Percentiles rank a stretch among this genome's conserved stretches.
Conservation (phyloP, 2,797 vertebrate genomes). For the Ptychobarbus kaznakovi region DNA sequence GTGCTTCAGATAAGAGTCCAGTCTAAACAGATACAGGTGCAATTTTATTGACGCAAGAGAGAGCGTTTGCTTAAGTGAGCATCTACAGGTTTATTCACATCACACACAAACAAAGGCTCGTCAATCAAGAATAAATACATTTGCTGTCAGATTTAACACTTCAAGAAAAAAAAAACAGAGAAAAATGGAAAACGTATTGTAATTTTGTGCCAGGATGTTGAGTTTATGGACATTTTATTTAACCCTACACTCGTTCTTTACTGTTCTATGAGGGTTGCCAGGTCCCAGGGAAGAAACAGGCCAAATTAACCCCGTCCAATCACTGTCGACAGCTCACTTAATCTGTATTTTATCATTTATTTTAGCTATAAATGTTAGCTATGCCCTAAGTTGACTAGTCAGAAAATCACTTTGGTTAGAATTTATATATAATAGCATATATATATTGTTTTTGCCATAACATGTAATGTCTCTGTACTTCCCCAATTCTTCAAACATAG, state of each 20-base stretch:
- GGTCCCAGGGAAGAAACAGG: neutral
- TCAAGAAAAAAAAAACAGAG: neutral
- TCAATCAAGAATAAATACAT: neutral
- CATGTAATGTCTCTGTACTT: neutral
- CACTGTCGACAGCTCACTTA: no score
- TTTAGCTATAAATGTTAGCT: no score
- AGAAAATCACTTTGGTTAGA: no score
- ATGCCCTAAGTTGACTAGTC: no score
- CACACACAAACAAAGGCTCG: neutral
- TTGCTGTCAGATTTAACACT: neutral
- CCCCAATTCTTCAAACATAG: neutral
- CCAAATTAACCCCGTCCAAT: no score
- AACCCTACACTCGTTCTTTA: neutral
- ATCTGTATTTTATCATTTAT: no score
- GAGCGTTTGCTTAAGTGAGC: neutral
- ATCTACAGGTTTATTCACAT: constrained; percentile 20
- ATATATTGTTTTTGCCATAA: neutral
- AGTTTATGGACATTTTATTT: neutral
- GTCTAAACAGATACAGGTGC: neutral
- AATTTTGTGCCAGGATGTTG: neutral
- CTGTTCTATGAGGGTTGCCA: neutral
- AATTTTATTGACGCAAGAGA: neutral
- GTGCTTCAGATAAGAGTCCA: constrained; percentile 10
- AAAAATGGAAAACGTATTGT: neutral
- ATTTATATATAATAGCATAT: no score